Evolutionary conservation across 2,888 invertebrate genomes (phyloP).

Genomic region (Thymelicus lineola): DNA sequence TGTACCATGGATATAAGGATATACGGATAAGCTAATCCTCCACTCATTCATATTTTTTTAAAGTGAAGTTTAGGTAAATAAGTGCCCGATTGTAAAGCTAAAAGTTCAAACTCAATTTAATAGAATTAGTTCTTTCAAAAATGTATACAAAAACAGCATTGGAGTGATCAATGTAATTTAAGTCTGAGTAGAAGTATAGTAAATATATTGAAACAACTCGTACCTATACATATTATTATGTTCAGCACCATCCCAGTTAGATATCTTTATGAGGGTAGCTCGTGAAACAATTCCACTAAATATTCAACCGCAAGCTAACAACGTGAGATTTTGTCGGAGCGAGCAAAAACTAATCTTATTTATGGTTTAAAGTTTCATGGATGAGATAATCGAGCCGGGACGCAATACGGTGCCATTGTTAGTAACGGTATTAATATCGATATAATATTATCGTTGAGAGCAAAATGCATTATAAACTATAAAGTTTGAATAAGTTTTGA

Average conservation of each 20-base stretch:
- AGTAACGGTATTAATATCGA: slow-evolving; percentile 19
- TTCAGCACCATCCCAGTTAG: slow-evolving; percentile 15
- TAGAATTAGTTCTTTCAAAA: too few species aligned
- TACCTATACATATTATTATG: too few species aligned
- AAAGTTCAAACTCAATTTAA: too few species aligned
- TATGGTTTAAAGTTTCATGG: slow-evolving; percentile 54
- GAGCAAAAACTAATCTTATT: slow-evolving; percentile 69
- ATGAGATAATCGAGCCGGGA: slow-evolving; percentile 22
- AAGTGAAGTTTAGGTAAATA: too few species aligned
- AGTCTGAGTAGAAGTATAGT: slow-evolving; percentile 20
- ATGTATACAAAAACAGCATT: not conserved
- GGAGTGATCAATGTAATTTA: slow-evolving; percentile 5
- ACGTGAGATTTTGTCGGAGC: slow-evolving; percentile 56
- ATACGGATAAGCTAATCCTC: too few species aligned
- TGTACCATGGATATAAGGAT: too few species aligned
- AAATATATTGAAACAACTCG: slow-evolving; percentile 12
- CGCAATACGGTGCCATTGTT: slow-evolving; percentile 15
- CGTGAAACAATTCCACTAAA: slow-evolving; percentile 71
- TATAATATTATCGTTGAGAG: not conserved
- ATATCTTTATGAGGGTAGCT: slow-evolving; percentile 60
- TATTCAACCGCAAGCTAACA: slow-evolving; percentile 59
- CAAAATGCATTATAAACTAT: slow-evolving; percentile 4
- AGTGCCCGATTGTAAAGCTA: too few species aligned
- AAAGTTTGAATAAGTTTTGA: not conserved
- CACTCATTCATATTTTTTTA: too few species aligned